Conservation (phyloP, 2,797 vertebrate species). For the Pogoniulus pusillus region DNA sequence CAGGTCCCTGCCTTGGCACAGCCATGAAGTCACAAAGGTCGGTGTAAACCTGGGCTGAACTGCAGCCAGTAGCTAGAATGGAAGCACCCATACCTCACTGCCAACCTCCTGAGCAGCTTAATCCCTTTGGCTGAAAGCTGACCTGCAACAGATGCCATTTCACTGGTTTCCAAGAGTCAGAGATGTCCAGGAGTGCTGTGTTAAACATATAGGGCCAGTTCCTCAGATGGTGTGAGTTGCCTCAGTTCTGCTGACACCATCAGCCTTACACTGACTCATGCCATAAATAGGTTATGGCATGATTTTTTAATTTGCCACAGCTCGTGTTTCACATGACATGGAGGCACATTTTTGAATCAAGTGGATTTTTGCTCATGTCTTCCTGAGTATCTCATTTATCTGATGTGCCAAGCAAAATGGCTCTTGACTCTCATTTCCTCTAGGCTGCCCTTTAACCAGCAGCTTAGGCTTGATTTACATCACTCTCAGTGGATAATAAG, state of each 20-base stretch:
- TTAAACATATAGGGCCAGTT: background rate
- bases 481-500: background rate
- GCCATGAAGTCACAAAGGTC: background rate
- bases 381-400: background rate
- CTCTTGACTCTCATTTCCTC: background rate
- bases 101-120: slow-evolving; percentile 19
- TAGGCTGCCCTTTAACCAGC: background rate
- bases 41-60: slow-evolving; percentile 10
- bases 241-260: background rate
- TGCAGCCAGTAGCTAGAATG: background rate
- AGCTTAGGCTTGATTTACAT: background rate
- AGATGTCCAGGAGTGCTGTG: background rate
- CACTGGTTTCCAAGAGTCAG: background rate
- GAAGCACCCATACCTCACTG: background rate
- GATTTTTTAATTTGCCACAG: background rate
- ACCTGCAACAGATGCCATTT: slow-evolving; percentile 10
- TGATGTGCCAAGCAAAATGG: background rate
- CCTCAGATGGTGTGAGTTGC: background rate
- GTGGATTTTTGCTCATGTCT: slow-evolving; percentile 23
- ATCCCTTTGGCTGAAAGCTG: slow-evolving; percentile 52
- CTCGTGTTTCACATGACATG: background rate
- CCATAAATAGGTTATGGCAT: background rate
- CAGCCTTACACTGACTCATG: background rate
- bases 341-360: slow-evolving; percentile 26
- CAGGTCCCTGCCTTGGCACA: background rate